Evolutionary conservation across 2,797 vertebrate species (phyloP).

Genomic region (Anolis apletophallus): DNA sequence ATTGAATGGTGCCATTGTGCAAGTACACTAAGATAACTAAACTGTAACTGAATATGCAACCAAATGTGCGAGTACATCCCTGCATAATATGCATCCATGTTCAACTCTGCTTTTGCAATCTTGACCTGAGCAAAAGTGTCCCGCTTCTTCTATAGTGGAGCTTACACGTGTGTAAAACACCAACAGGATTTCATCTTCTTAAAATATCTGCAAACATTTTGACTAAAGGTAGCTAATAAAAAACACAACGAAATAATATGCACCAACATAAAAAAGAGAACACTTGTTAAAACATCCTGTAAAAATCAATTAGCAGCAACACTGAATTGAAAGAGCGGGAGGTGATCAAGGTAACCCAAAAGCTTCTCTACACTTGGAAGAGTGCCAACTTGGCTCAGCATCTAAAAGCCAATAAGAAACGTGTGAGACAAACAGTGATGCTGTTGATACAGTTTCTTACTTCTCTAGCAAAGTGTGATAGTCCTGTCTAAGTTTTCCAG

Average conservation of each 20-base stretch:
- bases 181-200: not conserved
- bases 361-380: not conserved
- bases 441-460: not conserved
- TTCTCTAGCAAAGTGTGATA: not conserved
- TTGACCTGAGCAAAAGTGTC: too few relatives aligned
- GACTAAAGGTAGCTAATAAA: not conserved
- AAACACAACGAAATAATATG: not conserved
- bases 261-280: not conserved
- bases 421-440: not conserved
- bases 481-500: constrained; percentile 13
- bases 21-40: too few relatives aligned
- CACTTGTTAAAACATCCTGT: not conserved
- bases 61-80: too few relatives aligned
- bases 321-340: not conserved
- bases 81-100: too few relatives aligned
- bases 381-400: not conserved
- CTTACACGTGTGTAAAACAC: too few relatives aligned
- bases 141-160: too few relatives aligned
- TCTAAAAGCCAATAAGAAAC: not conserved
- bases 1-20: too few relatives aligned
- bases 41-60: too few relatives aligned
- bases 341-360: not conserved
- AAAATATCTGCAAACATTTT: not conserved
- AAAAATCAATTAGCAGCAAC: not conserved
- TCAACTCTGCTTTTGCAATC: too few relatives aligned